phyloP scores from a whole-genome alignment of 2,888 invertebrate genomes.

The Trachelus troglodyta region DNA sequence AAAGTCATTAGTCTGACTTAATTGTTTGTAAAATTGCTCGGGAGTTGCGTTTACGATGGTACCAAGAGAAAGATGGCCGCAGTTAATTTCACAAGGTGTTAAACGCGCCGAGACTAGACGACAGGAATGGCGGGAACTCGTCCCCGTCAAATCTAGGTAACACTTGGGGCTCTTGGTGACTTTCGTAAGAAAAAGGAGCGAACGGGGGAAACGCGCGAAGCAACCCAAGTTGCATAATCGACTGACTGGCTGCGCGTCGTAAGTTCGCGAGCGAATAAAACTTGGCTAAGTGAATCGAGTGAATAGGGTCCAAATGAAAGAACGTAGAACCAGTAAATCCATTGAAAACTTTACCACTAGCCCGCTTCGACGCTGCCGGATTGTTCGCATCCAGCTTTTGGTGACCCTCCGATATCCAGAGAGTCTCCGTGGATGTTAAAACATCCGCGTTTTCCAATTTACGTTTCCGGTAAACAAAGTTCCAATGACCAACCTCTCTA shows the following conservation, averaged over 20 bases:
- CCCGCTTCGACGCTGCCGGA: constrained; percentile 33
- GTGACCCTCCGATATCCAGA: constrained; percentile 29
- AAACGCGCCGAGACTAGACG: not conserved
- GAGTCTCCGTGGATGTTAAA: too few relatives aligned
- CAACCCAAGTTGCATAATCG: constrained; percentile 47
- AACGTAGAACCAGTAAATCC: constrained; percentile 49
- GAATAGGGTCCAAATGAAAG: constrained; percentile 49
- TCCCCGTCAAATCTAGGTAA: not conserved
- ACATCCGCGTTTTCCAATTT: too few relatives aligned
- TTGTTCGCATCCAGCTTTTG: constrained; percentile 37
- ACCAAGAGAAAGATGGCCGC: constrained; percentile 10
- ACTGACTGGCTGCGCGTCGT: constrained; percentile 41
- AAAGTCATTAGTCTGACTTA: constrained; percentile 8
- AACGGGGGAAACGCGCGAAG: constrained; percentile 2
- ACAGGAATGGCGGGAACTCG: not conserved
- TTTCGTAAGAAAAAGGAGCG: constrained; percentile 20
- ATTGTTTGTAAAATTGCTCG: constrained; percentile 12
- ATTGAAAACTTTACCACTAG: constrained; percentile 50
- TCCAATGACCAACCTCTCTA: too few relatives aligned
- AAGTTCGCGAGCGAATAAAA: constrained; percentile 51
- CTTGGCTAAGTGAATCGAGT: constrained; percentile 53
- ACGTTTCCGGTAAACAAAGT: too few relatives aligned
- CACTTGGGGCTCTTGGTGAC: constrained; percentile 11
- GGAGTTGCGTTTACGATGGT: constrained; percentile 14
- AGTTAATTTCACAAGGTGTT: constrained; percentile 12